A percentile compares a stretch with the other conserved stretches of the same genome.
These are phyloP conservation scores for Poecilia velifera DNA, from an alignment of 2,797 vertebrate species.

Conservation along the genomic window DNA sequence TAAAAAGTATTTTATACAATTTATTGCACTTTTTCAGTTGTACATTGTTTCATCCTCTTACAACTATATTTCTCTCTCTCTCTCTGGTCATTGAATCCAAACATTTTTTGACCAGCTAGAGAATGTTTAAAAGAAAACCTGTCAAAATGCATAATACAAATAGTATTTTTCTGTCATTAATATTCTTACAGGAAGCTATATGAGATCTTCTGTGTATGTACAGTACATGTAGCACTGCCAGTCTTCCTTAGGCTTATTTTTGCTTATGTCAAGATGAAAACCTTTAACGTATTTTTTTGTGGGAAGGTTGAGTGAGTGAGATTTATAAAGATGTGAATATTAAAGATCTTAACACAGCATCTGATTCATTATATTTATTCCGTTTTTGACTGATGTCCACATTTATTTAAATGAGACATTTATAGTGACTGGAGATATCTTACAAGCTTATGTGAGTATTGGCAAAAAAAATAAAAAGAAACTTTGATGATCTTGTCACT, in stretches of 20 bases:
- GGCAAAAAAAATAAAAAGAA: background rate
- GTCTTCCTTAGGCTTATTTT: constrained; percentile 90
- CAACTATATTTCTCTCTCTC: constrained; percentile 47
- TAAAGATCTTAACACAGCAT: constrained; percentile 82
- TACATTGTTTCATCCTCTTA: constrained; percentile 78
- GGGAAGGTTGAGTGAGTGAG: constrained; percentile 59
- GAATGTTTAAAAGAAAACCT: constrained; percentile 64
- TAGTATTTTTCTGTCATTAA: constrained; percentile 82
- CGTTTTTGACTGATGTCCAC: background rate
- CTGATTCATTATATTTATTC: constrained; percentile 46
- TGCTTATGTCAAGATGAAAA: constrained; percentile 75
- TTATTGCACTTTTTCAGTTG: constrained; percentile 87
- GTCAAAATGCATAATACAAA: constrained; percentile 72
- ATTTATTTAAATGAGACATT: background rate
- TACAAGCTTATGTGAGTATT: background rate
- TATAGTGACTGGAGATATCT: background rate
- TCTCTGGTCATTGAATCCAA: constrained; percentile 72
- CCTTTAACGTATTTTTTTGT: constrained; percentile 72
- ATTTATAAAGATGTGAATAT: constrained; percentile 80
- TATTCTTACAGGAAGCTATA: constrained; percentile 85
- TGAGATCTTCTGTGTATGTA: constrained; percentile 85
- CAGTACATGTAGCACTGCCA: constrained; percentile 86
- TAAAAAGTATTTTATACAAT: constrained; percentile 81
- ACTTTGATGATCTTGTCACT: background rate
- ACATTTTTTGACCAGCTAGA: constrained; percentile 58